Evolutionary conservation across 2,113 vertebrate species (phyloP), one percentile per base, ranked within the genome.

Genomic region (Zosterops lateralis): DNA sequence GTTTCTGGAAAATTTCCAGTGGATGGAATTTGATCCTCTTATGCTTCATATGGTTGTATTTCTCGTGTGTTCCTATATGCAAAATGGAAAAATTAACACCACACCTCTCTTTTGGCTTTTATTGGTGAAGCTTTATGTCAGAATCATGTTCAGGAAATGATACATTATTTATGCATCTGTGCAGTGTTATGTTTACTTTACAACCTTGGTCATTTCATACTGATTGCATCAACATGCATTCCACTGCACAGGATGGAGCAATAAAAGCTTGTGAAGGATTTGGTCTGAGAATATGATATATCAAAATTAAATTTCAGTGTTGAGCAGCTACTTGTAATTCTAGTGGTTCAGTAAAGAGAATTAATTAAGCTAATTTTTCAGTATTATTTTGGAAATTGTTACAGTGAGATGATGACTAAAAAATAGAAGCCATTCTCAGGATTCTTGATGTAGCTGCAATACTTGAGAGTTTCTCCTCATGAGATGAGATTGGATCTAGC

Each of bases 51-150:
- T 25, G 12, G 36, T 71, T 81, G 44, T 81, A 51, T 82, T 87
- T 91, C 40, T 58, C 14, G 8, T 38, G 31, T 89, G 47, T 77
- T 84, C 47, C n/a, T 93, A 8, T 62, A 77, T 64, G 75, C 74
- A 89, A 92, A 92, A 84, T 32, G 58, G 83, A 78, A 76, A 87
- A 75, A 89, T 91, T 62, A 93, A 50, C 48, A 42, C 24, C 47
- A 40, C 68, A 26, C 32, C 34, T 80, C 42, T 84, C 48, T 89
- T 73, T 25, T 77, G 42, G 42, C 51, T 62, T 81, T 28, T 84
- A 34, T 73, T 77, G 77, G 42, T 73, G 50, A 75, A 87, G 47
- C 45, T 51, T 74, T 62, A 36, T 61, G 40, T 70, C 48, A 87
- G 57, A 84, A 48, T 56, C 44, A 58, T 44, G 34, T 83, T 90